phyloP scores from a whole-genome alignment of 2,888 invertebrate species.

The Molanna angustata region DNA sequence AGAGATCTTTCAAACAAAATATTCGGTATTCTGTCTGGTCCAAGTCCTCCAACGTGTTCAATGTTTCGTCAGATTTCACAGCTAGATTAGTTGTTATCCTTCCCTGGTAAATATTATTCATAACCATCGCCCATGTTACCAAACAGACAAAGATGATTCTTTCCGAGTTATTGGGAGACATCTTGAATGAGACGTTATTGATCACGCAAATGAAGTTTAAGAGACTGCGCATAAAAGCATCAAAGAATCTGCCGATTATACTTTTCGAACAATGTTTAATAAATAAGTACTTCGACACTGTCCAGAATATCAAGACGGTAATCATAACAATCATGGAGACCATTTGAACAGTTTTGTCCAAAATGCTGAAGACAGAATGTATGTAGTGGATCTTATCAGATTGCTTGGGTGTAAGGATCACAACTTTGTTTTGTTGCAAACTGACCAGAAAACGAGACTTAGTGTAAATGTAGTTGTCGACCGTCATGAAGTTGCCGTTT shows the following conservation, averaged over 20 bases:
- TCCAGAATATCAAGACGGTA: conserved; percentile 14
- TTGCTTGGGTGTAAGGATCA: conserved; percentile 17
- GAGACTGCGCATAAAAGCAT: conserved; percentile 3
- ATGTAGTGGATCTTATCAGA: conserved; percentile 11
- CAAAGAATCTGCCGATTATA: neutral
- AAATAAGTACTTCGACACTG: neutral
- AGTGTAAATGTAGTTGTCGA: neutral
- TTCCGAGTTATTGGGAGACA: conserved; percentile 14
- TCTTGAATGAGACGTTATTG: conserved; percentile 12
- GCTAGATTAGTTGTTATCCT: conserved; percentile 12
- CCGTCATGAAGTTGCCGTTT: conserved; percentile 19
- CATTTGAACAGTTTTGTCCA: conserved; percentile 7
- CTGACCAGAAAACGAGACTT: neutral
- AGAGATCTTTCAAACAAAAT: conserved; percentile 7
- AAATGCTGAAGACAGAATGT: conserved; percentile 2
- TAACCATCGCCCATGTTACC: conserved; percentile 15
- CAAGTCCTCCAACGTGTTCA: conserved; percentile 22
- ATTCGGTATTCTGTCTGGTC: conserved; percentile 12
- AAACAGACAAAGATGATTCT: conserved; percentile 11
- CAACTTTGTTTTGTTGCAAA: conserved; percentile 10
- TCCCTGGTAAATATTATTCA: conserved; percentile 20
- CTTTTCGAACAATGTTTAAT: neutral
- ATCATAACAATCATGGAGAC: conserved; percentile 2
- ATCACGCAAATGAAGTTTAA: conserved; percentile 15
- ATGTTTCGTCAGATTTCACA: neutral